Conservation (phyloP, 2,113 vertebrate species). For the Dermatemys mawii region DNA sequence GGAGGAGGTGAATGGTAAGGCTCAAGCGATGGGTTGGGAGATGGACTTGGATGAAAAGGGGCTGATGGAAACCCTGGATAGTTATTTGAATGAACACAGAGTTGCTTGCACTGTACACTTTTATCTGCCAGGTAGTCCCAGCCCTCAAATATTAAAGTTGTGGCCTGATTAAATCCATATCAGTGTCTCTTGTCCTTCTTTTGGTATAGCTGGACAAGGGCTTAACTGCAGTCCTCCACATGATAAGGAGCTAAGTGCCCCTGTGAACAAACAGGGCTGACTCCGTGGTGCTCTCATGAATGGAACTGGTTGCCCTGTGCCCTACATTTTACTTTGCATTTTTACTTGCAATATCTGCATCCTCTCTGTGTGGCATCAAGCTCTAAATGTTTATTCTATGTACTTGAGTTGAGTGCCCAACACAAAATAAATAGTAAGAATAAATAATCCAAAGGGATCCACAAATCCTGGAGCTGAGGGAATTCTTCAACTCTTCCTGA, state of each 20-base stretch:
- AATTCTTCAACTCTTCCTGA: not conserved
- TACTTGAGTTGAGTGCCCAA: not conserved
- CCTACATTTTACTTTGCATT: not conserved
- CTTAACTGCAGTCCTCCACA: not conserved
- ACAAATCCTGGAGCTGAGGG: not conserved
- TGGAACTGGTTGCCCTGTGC: not conserved
- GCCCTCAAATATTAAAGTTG: not conserved
- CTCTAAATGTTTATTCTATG: not conserved
- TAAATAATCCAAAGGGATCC: not conserved
- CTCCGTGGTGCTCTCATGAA: not conserved
- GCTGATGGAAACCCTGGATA: too few relatives aligned
- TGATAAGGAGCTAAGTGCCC: not conserved
- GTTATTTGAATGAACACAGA: too few relatives aligned
- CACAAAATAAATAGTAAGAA: not conserved
- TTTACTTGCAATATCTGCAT: not conserved
- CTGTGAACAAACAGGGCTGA: not conserved
- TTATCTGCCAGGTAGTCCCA: too few relatives aligned
- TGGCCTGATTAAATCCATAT: too few relatives aligned
- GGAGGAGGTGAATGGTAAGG: too few relatives aligned
- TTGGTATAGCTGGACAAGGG: not conserved
- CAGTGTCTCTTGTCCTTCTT: too few relatives aligned
- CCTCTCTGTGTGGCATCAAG: not conserved
- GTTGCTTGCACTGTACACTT: too few relatives aligned
- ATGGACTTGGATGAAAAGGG: too few relatives aligned
- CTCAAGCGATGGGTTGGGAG: too few relatives aligned